Evolutionary conservation across 2,113 vertebrate species (phyloP).

Genomic region (Leptodactylus fuscus): DNA sequence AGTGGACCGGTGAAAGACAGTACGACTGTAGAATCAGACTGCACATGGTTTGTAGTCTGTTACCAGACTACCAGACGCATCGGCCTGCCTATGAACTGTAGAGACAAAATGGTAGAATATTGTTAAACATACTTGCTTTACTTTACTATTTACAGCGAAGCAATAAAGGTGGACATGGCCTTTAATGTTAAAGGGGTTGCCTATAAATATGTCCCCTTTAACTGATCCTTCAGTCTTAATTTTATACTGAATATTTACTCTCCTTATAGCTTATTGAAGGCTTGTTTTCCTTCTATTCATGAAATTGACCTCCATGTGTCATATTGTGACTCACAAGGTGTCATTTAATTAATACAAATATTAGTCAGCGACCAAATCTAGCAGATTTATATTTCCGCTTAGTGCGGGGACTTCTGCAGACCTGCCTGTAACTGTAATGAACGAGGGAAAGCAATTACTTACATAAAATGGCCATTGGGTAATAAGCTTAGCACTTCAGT

Average conservation of each 20-base stretch:
- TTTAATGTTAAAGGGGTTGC: not conserved
- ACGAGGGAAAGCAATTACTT: constrained; percentile 14
- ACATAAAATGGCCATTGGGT: not conserved
- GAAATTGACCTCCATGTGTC: constrained; percentile 11
- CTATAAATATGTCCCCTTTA: too few relatives aligned
- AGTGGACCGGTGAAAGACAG: too few relatives aligned
- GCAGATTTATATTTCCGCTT: not conserved
- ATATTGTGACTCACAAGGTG: constrained; percentile 29
- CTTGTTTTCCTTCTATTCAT: not conserved
- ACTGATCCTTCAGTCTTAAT: too few relatives aligned
- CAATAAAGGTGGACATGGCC: not conserved
- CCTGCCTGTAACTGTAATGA: not conserved
- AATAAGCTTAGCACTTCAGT: not conserved
- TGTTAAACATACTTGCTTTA: too few relatives aligned
- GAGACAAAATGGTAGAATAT: not conserved
- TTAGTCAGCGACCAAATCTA: not conserved
- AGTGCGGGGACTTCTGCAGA: not conserved
- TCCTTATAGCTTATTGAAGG: not conserved
- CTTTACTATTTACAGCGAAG: too few relatives aligned
- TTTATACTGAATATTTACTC: not conserved
- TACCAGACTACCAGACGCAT: not conserved
- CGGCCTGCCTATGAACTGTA: not conserved
- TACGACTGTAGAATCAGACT: too few relatives aligned
- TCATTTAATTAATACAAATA: constrained; percentile 6
- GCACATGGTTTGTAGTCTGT: not conserved